Conservation (phyloP, 2,888 invertebrate genomes). For the Tetragonisca angustula region DNA sequence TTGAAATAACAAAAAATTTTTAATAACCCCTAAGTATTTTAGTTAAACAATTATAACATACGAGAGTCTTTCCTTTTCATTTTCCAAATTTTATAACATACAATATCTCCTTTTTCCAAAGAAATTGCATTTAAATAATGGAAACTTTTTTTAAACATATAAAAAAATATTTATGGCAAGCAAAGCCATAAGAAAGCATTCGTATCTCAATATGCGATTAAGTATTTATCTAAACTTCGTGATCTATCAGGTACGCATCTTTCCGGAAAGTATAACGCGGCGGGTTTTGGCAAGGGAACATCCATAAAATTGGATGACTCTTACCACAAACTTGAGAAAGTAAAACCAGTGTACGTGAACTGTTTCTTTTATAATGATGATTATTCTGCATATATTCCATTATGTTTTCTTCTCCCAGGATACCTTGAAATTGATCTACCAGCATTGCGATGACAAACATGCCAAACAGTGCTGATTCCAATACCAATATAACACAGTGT, state of each 20-base stretch:
- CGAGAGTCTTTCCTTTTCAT: neutral
- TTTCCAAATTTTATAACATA: constrained; percentile 9
- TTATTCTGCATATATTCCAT: constrained; percentile 91
- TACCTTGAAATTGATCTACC: constrained; percentile 93
- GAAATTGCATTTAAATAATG: constrained; percentile 33
- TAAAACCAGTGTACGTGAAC: constrained; percentile 87
- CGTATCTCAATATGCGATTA: constrained; percentile 1
- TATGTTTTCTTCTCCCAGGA: constrained; percentile 93
- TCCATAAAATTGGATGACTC: constrained; percentile 89
- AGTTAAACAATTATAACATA: constrained; percentile 2
- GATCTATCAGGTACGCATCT: constrained; percentile 81
- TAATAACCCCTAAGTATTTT: neutral
- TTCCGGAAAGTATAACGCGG: constrained; percentile 81
- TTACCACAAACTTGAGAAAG: constrained; percentile 92
- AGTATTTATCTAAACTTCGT: constrained; percentile 75
- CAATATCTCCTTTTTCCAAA: constrained; percentile 20
- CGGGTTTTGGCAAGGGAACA: constrained; percentile 87
- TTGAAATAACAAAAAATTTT: constrained; percentile 8
- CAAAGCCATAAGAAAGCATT: constrained; percentile 28
- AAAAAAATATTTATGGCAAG: constrained; percentile 26
- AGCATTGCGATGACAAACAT: constrained; percentile 94
- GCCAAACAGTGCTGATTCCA: constrained; percentile 94
- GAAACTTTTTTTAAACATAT: constrained; percentile 18
- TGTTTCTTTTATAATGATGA: constrained; percentile 85
- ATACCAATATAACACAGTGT: constrained; percentile 91